Percentiles rank a stretch among this genome's conserved stretches.
Conservation (phyloP, 1,140 invertebrate species). For the Papilio dardanus region DNA sequence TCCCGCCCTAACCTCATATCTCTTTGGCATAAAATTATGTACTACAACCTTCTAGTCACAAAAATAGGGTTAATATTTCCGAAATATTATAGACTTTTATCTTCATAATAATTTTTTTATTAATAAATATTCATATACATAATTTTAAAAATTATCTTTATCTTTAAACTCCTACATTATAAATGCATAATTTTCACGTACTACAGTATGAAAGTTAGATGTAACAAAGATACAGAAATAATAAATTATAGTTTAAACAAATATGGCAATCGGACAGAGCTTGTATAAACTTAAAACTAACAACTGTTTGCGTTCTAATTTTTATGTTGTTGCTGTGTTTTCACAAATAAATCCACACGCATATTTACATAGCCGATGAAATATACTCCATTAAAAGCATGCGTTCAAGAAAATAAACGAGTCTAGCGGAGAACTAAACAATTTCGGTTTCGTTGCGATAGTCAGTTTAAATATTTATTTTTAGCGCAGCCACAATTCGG, state of each 20-base stretch:
- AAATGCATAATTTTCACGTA: neutral
- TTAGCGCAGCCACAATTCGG: slow-evolving; percentile 35
- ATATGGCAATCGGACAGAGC: slow-evolving; percentile 2
- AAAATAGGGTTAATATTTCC: neutral
- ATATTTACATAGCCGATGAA: slow-evolving; percentile 18
- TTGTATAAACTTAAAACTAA: slow-evolving; percentile 10
- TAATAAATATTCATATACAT: slow-evolving; percentile 24
- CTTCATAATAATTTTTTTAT: slow-evolving; percentile 9
- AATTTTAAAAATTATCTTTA: neutral
- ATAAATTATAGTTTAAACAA: neutral
- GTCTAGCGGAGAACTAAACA: slow-evolving; percentile 35
- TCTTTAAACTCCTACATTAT: slow-evolving; percentile 7
- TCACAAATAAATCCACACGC: slow-evolving; percentile 4
- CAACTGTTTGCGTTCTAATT: neutral
- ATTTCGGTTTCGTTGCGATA: slow-evolving; percentile 38
- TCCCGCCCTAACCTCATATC: slow-evolving; percentile 13
- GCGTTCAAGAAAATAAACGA: slow-evolving; percentile 29
- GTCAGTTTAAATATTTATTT: slow-evolving; percentile 40
- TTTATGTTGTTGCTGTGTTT: slow-evolving; percentile 17
- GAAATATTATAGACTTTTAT: slow-evolving; percentile 12
- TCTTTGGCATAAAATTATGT: slow-evolving; percentile 4
- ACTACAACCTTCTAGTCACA: slow-evolving; percentile 2
- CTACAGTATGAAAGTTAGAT: neutral
- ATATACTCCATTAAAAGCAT: slow-evolving; percentile 24
- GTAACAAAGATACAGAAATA: neutral